phyloP scores from a whole-genome alignment of 2,888 invertebrate species.

The Mystacides longicornis region DNA sequence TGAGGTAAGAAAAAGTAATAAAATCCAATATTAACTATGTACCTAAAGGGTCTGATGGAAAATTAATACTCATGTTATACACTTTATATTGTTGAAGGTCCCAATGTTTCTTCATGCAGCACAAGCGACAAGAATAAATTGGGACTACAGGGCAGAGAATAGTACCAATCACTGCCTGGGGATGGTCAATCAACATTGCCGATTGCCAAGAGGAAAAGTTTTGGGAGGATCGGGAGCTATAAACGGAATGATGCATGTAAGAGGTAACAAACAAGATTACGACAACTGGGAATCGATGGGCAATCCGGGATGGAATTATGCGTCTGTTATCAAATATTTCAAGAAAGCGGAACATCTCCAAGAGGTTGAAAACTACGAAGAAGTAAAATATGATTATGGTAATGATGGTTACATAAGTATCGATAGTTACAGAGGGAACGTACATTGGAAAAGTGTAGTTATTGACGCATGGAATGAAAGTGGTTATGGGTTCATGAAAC shows the following conservation, averaged over 20 bases:
- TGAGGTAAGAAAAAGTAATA: slow-evolving; percentile 7
- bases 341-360: slow-evolving; percentile 45
- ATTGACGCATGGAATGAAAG: slow-evolving; percentile 39
- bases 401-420: slow-evolving; percentile 39
- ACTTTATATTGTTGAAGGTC: slow-evolving; percentile 31
- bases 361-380: slow-evolving; percentile 26
- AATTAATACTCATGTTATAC: not conserved
- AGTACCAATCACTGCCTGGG: slow-evolving; percentile 38
- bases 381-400: slow-evolving; percentile 34
- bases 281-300: slow-evolving; percentile 48
- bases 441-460: slow-evolving; percentile 32
- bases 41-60: not conserved
- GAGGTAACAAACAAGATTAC: slow-evolving; percentile 50
- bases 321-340: slow-evolving; percentile 41
- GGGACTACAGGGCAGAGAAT: slow-evolving; percentile 48
- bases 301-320: slow-evolving; percentile 50
- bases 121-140: slow-evolving; percentile 40
- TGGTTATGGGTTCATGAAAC: slow-evolving; percentile 35
- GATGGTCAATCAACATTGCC: slow-evolving; percentile 36
- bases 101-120: slow-evolving; percentile 35
- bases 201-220: slow-evolving; percentile 60
- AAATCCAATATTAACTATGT: not conserved
- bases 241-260: slow-evolving; percentile 55
- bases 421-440: slow-evolving; percentile 30
- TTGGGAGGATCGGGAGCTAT: slow-evolving; percentile 55